Conservation (phyloP, 2,888 invertebrate genomes). For the Torymus tubicola region DNA sequence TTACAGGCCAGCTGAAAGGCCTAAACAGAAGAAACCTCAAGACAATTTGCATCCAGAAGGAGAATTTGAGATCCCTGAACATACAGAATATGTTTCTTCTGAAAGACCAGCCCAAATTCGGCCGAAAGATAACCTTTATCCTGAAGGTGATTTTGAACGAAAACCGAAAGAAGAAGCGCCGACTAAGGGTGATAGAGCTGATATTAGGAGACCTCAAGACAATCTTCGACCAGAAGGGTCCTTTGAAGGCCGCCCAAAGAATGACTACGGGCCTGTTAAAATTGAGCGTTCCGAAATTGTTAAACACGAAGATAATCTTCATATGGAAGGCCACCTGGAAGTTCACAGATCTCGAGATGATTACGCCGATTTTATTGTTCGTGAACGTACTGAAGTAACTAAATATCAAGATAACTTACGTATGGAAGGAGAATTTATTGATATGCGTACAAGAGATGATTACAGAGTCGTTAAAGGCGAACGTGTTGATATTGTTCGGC, state of each 20-base stretch:
- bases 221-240: conserved; percentile 79
- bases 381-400: conserved; percentile 77
- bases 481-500: conserved; percentile 76
- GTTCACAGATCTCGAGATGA: conserved; percentile 79
- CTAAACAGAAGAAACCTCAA: conserved; percentile 66
- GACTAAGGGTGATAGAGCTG: conserved; percentile 71
- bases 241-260: conserved; percentile 75
- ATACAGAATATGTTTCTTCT: no score
- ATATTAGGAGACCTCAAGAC: conserved; percentile 68
- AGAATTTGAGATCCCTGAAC: conserved; percentile 74
- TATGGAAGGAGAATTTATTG: conserved; percentile 81
- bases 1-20: conserved; percentile 75
- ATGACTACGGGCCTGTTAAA: conserved; percentile 66
- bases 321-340: conserved; percentile 77
- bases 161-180: conserved; percentile 68
- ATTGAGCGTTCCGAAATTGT: conserved; percentile 81
- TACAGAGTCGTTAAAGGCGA: conserved; percentile 78
- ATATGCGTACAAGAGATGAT: conserved; percentile 77
- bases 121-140: no score
- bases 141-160: conserved; percentile 56
- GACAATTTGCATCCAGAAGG: conserved; percentile 76
- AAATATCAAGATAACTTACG: conserved; percentile 77
- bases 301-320: conserved; percentile 75
- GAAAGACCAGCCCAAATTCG: no score
- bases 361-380: conserved; percentile 77